Conservation (phyloP, 2,797 vertebrate genomes). For the Margarornis squamiger region DNA sequence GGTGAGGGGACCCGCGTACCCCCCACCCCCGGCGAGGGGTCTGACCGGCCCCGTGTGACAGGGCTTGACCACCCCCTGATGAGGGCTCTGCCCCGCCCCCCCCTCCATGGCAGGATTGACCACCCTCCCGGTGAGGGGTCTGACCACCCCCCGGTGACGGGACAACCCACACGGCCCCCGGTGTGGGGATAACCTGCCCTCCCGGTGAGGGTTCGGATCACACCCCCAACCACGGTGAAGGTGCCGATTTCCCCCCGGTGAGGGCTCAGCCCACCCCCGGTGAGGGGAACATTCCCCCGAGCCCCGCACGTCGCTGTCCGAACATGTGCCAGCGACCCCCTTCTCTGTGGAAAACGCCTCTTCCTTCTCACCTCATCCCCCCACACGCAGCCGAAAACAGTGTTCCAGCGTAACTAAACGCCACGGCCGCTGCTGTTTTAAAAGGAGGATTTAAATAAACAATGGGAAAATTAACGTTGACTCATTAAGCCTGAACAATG, state of each 20-base stretch:
- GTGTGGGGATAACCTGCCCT: too few species aligned
- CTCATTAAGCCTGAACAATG: constrained; percentile 54
- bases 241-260: background rate
- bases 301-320: background rate
- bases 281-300: background rate
- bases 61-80: too few species aligned
- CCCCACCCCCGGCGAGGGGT: background rate
- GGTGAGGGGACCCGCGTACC: background rate
- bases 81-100: background rate
- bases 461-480: constrained; percentile 15
- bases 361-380: background rate
- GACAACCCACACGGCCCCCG: too few species aligned
- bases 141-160: background rate
- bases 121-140: too few species aligned
- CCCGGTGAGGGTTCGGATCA: background rate
- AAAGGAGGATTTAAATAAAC: background rate
- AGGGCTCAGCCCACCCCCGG: background rate
- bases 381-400: background rate
- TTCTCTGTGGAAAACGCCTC: background rate
- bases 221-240: too few species aligned
- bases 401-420: background rate
- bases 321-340: background rate
- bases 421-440: background rate
- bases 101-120: too few species aligned
- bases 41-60: background rate